phyloP scores from a whole-genome alignment of 2,888 invertebrate genomes.

The Cinara cedri region DNA sequence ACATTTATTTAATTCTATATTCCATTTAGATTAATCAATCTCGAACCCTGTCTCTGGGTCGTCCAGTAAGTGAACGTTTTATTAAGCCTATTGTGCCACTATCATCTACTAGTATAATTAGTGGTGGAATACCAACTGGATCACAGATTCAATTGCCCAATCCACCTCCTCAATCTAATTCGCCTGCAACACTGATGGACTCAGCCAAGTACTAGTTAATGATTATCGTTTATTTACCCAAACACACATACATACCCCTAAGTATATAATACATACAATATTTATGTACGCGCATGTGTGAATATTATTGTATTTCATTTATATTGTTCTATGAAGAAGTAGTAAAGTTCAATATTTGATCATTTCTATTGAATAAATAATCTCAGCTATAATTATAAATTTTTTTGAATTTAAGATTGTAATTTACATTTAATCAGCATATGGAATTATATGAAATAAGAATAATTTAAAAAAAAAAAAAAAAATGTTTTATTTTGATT shows the following conservation, averaged over 20 bases:
- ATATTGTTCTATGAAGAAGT: slow-evolving; percentile 5
- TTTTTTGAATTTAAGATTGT: slow-evolving; percentile 4
- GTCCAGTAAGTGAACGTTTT: slow-evolving; percentile 54
- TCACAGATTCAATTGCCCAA: slow-evolving; percentile 58
- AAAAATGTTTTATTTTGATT: neutral
- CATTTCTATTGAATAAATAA: neutral
- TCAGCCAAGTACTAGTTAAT: slow-evolving; percentile 57
- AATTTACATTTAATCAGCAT: neutral
- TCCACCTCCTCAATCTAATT: slow-evolving; percentile 54
- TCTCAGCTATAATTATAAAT: slow-evolving; percentile 11
- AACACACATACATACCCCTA: neutral
- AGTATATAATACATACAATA: neutral
- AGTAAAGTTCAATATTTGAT: slow-evolving; percentile 12
- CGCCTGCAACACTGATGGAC: slow-evolving; percentile 57
- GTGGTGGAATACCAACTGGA: slow-evolving; percentile 55
- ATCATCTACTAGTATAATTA: slow-evolving; percentile 47
- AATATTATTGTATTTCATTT: slow-evolving; percentile 15
- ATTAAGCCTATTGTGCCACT: slow-evolving; percentile 57
- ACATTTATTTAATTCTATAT: neutral
- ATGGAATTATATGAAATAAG: too few relatives aligned
- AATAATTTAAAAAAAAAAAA: slow-evolving; percentile 5
- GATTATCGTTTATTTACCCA: slow-evolving; percentile 25
- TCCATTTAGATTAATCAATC: slow-evolving; percentile 51
- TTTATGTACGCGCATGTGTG: neutral
- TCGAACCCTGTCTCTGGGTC: slow-evolving; percentile 43